Evolutionary conservation across 53 echinoderm and acorn worm species (phyloP), one percentile per base, ranked within the genome.

Genomic region (Echinometra lucunter): DNA sequence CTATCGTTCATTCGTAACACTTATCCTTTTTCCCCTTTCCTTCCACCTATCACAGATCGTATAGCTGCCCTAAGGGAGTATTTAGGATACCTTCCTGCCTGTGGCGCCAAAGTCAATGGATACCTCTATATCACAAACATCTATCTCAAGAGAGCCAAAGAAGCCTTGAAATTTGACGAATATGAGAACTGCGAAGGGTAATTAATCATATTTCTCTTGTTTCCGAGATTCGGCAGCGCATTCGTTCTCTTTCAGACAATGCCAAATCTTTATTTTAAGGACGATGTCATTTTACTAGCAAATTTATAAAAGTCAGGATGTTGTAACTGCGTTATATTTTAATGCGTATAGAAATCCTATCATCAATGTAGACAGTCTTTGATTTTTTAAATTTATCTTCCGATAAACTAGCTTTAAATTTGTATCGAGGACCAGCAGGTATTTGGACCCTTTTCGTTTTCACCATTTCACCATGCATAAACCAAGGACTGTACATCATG

Each of bases 121-220:
- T 85, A 85, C 28, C n/a, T 85, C 10, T 27, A 85, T 37, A 85
- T 85, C 30, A 49, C 85, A 85, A 47, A 16, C n/a, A 85, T 85
- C 30, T 37, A 85, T 15, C n/a, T 47, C 27, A 85, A 49, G 49
- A 53, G 30, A 8, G 85, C 2, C 47, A 85, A 85, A 28, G 85
- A 85, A 85, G 85, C 85, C 12, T 85, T 85, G 49, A 27, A 28
- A 9, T 85, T 85, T 9, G 85, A 85, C 30, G 85, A 85, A 49
- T 85, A 85, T 85, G 85, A 85, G 28, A 49, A 85, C 49, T 85
- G 85, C n/a, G 44, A 47, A 49, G 47, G 30, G 85, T 85, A 85
- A 85, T n/a, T 27, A 40, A 72, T 25, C 23, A 23, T 2, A 34
- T 35, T 9, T 63, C 25, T 63, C 7, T 63, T 63, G 63, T 63